phyloP scores from a whole-genome alignment of 2,113 vertebrate genomes.

The Indri indri region DNA sequence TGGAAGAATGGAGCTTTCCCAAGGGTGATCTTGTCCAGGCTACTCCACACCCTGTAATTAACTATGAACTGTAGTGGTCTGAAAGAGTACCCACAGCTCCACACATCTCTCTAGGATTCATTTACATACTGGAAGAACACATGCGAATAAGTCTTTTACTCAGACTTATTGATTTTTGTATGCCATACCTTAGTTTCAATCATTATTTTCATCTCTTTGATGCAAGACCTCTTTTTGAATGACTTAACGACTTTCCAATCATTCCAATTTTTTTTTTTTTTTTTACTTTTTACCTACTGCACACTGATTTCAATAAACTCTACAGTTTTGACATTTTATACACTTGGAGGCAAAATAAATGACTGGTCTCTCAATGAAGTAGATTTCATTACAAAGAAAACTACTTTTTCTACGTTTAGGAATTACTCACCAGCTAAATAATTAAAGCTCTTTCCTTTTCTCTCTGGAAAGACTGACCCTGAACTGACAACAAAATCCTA shows the following conservation, averaged over 20 bases:
- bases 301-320: slow-evolving; percentile 13
- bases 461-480: slow-evolving; percentile 66
- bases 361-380: not conserved
- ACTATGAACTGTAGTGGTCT: not conserved
- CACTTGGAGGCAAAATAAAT: not conserved
- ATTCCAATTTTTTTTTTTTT: not conserved
- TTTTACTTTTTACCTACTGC: not conserved
- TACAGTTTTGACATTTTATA: not conserved
- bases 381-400: not conserved
- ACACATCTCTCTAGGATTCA: not conserved
- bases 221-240: not conserved
- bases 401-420: not conserved
- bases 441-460: slow-evolving; percentile 56
- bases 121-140: not conserved
- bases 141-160: not conserved
- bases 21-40: not conserved
- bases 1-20: not conserved
- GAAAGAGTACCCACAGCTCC: not conserved
- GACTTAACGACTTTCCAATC: not conserved
- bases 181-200: not conserved
- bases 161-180: not conserved
- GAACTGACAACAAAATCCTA: slow-evolving; percentile 82
- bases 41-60: not conserved
- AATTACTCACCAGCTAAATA: slow-evolving; percentile 18
- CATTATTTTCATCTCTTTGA: slow-evolving; percentile 46